Base-by-base conservation (phyloP, 2,888 invertebrate genomes). In the Thecocarcelia acutangulata region DNA sequence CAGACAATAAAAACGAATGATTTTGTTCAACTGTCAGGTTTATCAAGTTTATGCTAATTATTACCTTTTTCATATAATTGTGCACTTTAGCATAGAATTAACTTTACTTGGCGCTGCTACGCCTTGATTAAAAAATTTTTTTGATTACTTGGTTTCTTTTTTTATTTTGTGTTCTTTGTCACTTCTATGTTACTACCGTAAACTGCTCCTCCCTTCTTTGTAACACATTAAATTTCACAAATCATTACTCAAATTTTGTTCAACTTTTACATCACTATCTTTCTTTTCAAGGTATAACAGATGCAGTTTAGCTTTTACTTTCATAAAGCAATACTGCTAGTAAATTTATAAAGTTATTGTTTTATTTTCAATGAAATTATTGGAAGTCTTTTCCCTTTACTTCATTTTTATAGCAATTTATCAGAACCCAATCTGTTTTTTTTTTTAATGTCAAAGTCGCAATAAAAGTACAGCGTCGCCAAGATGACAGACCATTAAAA, bases 351-450 rank as follows among this genome's bases (percentile, higher is more conserved):
- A 11, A 8, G 46, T 33, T n/a, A 6, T 56, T 56, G 3, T 63
- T 28, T 44, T 42, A 28, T 40, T 54, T 24, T 68, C 17, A 28
- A 54, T n/a, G 17, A 56, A 21, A 64, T 17, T 44, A 13, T 9
- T 70, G n/a, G n/a, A 50, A 48, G 15, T 64, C 28, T 58, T 50
- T 58, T 28, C 66, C 66, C 61, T 74, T 58, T 54, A 78, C 72
- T 72, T 78, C 59, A 79, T 73, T 79, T 79, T 73, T 73, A 48
- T 74, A 68, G 68, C 61, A 79, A 79, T 68, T 68, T 68, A 68
- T 61, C 12, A 68, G 24, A 73, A 66, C 17, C 50, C 52, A 52
- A 59, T 50, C 66, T 73, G 17, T 61, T 54, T 15, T 12, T 50
- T 50, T 50, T 24, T 9, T 3, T 12, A 28, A 72, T 59, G 21